Base-by-base conservation (phyloP, 2,797 vertebrate genomes). In the Onychomys leucogaster region DNA sequence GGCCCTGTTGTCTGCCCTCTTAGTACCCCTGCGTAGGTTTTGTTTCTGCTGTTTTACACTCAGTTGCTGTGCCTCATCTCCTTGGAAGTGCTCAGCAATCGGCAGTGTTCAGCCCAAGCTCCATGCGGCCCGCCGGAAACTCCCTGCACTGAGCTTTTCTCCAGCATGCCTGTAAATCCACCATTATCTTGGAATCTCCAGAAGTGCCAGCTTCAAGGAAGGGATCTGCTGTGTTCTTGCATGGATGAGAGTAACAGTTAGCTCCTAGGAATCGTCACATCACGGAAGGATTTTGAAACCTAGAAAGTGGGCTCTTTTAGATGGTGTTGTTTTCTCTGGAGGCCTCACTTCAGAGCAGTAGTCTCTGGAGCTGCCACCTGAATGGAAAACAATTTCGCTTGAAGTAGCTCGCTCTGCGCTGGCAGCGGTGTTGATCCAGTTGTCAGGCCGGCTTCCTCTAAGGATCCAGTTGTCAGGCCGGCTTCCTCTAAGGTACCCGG, bases 391-490 rank as follows among this genome's bases (percentile, higher is more conserved):
- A 10, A 29, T 27, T 73, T 76, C 2, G 2, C 0, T 4, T 8
- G 43, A 14, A 37, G 34, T n/a, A 5, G 34, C 12, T 5, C 3
- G 10, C 32, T 6, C 46, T 19, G 1, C 12, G 46, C 61, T n/a
- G 37, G 27, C 17, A 0, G 4, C 63, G 14, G 6, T n/a, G n/a
- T n/a, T n/a, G n/a, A 49, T n/a, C 43, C 0, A 46, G 32, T 94
- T 32, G 49, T 77, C 91, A 94, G 76, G 52, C 83, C 25, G 37
- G 23, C 89, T 77, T 65, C 91, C 87, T 90, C n/a, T 23, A 29
- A 46, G 43, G 21, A 49, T n/a, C 43, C 0, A 46, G 32, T 94
- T 32, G 49, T 77, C 91, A 94, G 76, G 52, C 83, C 25, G 43
- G 23, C 89, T 77, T 65, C 91, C 87, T 90, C n/a, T 23, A 29